phyloP scores from a whole-genome alignment of 2,797 vertebrate genomes.

The Trachurus trachurus region DNA sequence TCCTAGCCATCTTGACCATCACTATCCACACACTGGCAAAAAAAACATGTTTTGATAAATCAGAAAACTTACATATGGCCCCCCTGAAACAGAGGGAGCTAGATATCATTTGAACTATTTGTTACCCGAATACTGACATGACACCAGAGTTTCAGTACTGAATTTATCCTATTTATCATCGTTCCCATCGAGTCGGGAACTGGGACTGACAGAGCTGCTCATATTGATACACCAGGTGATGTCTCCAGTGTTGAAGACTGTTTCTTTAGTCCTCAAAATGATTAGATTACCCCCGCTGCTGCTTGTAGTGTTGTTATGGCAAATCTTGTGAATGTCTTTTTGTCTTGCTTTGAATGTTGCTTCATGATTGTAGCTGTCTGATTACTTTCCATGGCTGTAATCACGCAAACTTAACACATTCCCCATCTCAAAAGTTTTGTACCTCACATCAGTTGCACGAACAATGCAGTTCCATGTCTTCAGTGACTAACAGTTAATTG shows the following conservation, averaged over 20 bases:
- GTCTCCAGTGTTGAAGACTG: constrained; percentile 54
- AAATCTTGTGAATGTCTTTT: constrained; percentile 28
- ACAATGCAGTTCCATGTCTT: neutral
- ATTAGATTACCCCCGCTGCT: constrained; percentile 14
- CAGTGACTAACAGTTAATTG: constrained; percentile 8
- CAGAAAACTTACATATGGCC: neutral
- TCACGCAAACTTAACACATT: constrained; percentile 6
- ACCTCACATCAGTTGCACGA: constrained; percentile 25
- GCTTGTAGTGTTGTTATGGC: constrained; percentile 58
- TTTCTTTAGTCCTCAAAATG: constrained; percentile 22
- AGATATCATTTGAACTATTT: neutral
- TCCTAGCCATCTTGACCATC: neutral
- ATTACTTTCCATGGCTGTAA: constrained; percentile 44
- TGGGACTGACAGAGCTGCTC: neutral
- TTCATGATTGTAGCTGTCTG: constrained; percentile 18
- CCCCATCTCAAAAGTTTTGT: neutral
- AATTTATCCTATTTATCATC: neutral
- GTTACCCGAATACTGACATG: neutral
- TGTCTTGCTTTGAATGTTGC: constrained; percentile 42
- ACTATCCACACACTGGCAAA: neutral
- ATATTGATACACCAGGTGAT: neutral
- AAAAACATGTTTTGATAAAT: neutral
- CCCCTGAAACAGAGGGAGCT: neutral
- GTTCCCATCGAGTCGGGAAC: too few relatives aligned
- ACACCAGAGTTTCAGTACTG: neutral